Conservation (phyloP, 2,888 invertebrate genomes). For the Torymus aiolomorphi region DNA sequence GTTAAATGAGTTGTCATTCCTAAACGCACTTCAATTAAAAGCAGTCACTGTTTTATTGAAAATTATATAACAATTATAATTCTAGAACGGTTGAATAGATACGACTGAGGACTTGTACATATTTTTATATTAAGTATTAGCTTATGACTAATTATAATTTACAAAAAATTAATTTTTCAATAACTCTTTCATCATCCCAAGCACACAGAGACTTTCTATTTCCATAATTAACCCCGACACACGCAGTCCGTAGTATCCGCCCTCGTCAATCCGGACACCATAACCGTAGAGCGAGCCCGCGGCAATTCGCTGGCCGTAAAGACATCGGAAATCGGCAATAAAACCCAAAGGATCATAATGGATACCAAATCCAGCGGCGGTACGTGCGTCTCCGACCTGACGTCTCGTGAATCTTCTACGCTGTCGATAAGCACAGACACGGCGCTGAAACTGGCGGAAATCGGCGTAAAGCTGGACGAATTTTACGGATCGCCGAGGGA, state of each 20-base stretch:
- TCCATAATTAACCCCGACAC: conserved; percentile 42
- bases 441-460: conserved; percentile 78
- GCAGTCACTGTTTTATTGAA: too few relatives aligned
- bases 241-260: conserved; percentile 87
- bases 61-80: too few relatives aligned
- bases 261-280: conserved; percentile 85
- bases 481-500: conserved; percentile 84
- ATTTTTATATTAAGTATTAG: too few relatives aligned
- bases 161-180: too few relatives aligned
- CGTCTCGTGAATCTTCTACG: conserved; percentile 73
- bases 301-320: conserved; percentile 76
- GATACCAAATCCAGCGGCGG: conserved; percentile 73
- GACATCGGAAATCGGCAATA: conserved; percentile 77
- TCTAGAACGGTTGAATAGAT: too few relatives aligned
- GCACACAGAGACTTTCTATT: too few relatives aligned
- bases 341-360: conserved; percentile 77
- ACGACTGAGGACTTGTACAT: too few relatives aligned
- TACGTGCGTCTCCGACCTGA: conserved; percentile 74
- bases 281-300: conserved; percentile 78
- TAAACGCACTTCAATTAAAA: too few relatives aligned
- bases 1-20: too few relatives aligned
- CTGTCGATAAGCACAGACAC: conserved; percentile 79
- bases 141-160: too few relatives aligned
- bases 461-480: conserved; percentile 81
- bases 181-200: not conserved